Percentiles rank a stretch among this genome's conserved stretches.
Evolutionary conservation across 2,113 vertebrate species (phyloP).

Genomic region (Thalassoma bifasciatum): DNA sequence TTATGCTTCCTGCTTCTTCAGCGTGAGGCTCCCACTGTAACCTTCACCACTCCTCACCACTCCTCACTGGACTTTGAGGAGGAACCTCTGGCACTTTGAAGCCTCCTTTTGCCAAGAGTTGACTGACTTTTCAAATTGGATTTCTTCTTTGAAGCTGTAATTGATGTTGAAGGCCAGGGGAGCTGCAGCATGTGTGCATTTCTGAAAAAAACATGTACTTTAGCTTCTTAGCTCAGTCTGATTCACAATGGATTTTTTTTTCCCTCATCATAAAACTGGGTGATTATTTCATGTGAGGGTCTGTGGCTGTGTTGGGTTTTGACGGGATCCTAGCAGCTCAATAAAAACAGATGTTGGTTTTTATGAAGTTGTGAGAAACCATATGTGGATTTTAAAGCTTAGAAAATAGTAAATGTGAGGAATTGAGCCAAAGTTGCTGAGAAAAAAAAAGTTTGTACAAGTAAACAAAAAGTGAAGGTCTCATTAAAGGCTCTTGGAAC

Average conservation of each 20-base stretch:
- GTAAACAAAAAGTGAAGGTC: no score
- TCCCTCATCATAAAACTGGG: conserved; percentile 25
- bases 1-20: background rate
- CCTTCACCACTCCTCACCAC: conserved; percentile 10
- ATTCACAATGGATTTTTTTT: conserved; percentile 23
- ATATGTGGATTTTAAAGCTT: background rate
- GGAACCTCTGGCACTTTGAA: conserved; percentile 24
- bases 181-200: background rate
- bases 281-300: conserved; percentile 31
- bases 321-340: background rate
- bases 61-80: conserved; percentile 29
- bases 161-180: background rate
- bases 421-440: conserved; percentile 3
- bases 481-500: background rate
- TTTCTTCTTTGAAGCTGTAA: conserved; percentile 49
- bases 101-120: background rate
- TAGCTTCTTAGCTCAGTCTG: conserved; percentile 2
- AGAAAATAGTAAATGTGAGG: conserved; percentile 11
- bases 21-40: conserved; percentile 18
- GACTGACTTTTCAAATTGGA: conserved; percentile 52
- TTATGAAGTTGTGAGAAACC: background rate
- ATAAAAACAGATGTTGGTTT: conserved; percentile 42
- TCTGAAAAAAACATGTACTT: background rate
- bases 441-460: no score
- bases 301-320: background rate